Evolutionary conservation across 2,113 vertebrate species (phyloP).

Genomic region (Sturnus vulgaris): DNA sequence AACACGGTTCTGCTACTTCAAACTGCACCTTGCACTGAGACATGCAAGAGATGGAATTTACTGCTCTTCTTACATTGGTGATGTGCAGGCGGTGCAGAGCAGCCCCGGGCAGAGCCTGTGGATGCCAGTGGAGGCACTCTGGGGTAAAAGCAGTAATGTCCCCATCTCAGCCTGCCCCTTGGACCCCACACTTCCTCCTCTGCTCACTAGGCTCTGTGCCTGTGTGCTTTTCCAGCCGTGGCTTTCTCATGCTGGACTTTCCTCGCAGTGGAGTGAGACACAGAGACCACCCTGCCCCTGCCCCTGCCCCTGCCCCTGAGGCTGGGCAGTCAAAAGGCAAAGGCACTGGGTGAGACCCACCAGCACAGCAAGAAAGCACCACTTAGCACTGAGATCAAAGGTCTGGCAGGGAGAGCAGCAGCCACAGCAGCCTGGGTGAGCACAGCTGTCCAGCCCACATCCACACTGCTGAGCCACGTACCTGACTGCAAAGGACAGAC

Average conservation of each 20-base stretch:
- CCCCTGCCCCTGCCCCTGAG: too few relatives aligned
- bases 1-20: background rate
- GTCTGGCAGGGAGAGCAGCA: background rate
- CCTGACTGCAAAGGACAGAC: background rate
- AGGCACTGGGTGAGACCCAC: background rate
- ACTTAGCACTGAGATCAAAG: rapidly evolving
- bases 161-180: background rate
- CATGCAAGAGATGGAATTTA: background rate
- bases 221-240: too few relatives aligned
- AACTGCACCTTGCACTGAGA: background rate
- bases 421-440: background rate
- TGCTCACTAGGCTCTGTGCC: background rate
- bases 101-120: background rate
- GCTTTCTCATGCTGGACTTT: background rate
- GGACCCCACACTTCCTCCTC: background rate
- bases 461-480: background rate
- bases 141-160: background rate
- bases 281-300: background rate
- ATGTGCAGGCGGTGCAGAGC: background rate
- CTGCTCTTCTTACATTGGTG: background rate
- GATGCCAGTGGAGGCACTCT: background rate
- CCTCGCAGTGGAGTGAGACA: background rate
- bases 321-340: background rate
- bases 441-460: background rate
- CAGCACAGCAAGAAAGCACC: background rate